Evolutionary conservation across 2,113 vertebrate genomes (phyloP).

Genomic region (Butorides virescens): DNA sequence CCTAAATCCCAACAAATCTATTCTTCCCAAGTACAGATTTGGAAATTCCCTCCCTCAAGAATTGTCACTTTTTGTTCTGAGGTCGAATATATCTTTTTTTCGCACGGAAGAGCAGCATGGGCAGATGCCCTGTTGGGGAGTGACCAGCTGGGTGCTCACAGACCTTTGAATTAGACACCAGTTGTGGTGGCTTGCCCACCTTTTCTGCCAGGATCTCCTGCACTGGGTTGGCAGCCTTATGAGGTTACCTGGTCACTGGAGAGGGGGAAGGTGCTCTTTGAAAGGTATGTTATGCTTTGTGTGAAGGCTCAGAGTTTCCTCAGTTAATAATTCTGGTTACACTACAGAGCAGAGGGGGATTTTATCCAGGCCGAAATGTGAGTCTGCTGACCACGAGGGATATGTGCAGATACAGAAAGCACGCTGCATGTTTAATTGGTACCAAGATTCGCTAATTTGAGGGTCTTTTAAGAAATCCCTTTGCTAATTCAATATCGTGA

Average conservation of each 20-base stretch:
- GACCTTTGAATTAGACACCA: not conserved
- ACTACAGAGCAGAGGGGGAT: not conserved
- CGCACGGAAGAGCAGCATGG: not conserved
- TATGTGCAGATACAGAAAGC: not conserved
- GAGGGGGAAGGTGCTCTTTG: not conserved
- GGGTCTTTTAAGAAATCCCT: not conserved
- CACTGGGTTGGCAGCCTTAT: not conserved
- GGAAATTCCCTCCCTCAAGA: not conserved
- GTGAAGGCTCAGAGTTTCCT: not conserved
- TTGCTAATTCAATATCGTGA: not conserved
- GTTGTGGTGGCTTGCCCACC: fast-evolving
- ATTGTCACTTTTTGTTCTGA: not conserved
- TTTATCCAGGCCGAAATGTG: not conserved
- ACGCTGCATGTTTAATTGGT: not conserved
- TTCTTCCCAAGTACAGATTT: not conserved
- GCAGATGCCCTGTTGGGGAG: not conserved
- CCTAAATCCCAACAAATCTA: not conserved
- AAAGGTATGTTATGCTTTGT: not conserved
- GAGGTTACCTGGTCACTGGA: not conserved
- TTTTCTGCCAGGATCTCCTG: not conserved
- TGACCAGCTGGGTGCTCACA: not conserved
- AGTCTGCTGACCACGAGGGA: not conserved
- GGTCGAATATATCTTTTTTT: not conserved
- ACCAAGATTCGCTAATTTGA: not conserved
- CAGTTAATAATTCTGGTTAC: not conserved